Base-by-base conservation (phyloP, 2,797 vertebrate species). In the Notamacropus eugenii region DNA sequence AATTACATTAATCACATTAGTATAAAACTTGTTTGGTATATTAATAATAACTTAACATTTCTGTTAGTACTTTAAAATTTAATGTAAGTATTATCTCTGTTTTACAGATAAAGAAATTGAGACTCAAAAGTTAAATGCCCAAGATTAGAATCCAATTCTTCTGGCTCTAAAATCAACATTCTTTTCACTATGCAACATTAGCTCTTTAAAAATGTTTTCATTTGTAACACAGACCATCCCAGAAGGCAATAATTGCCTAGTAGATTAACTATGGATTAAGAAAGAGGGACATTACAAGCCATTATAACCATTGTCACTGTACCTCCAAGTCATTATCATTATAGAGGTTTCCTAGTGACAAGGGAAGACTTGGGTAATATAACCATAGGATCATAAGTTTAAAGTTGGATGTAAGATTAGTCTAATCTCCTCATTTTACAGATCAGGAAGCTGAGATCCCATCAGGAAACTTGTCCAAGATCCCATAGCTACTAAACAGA, bases 1-100 rank as follows among this genome's bases (percentile, higher is more conserved):
- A 59, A 94, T 93, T 19, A 90, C 3, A 28, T 91, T 93, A 95
- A 95, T 87, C 29, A 58, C 67, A 90, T 93, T 93, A 91, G 62
- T 91, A 46, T 91, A 87, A 93, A 87, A 74, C 52, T 50, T 24
- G 46, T 91, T 34, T 56, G 46, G 24, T 40, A 93, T 57, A 56
- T 90, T 56, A 93, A 90, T 19, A 94, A 56, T 56, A 11, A 13
- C 14, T 94, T 87, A 55, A 55, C 11, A 55, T 87, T 56, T 90
- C 56, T 54, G 55, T 92, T 50, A 28, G 31, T 55, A 5, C 52
- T 93, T 27, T 52, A 87, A 91, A 59, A 94, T 34, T 56, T 91
- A 87, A 50, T 46, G 27, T 10, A 87, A 46, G 22, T 82, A 46
- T 87, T 27, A 87, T 50, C 9, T 24, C 22, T 27, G 4, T 27